Evolutionary conservation across 2,888 invertebrate genomes (phyloP).

Genomic region (Chalcosyrphus nemorum): DNA sequence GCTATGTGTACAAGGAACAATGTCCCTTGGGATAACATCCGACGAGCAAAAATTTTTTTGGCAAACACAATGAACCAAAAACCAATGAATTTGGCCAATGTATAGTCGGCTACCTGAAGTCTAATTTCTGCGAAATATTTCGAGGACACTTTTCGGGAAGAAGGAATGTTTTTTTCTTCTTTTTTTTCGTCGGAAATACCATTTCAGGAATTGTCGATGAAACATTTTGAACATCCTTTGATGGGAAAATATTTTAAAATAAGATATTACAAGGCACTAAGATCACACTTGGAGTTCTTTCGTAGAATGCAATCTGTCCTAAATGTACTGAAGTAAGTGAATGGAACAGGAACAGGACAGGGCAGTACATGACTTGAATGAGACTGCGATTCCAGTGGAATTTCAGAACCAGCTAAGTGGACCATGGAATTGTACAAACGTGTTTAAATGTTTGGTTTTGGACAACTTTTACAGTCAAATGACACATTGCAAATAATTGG

Average conservation of each 20-base stretch:
- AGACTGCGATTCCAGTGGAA: background rate
- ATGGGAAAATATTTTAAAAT: background rate
- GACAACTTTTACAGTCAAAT: background rate
- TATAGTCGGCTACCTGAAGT: background rate
- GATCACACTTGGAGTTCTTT: conserved; percentile 19
- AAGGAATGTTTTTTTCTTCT: background rate
- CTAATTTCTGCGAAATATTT: conserved; percentile 20
- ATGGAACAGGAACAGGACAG: background rate
- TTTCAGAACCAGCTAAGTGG: background rate
- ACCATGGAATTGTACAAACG: conserved; percentile 10
- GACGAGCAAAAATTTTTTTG: conserved; percentile 15
- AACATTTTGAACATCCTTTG: background rate
- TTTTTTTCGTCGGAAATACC: background rate
- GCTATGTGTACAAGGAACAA: conserved; percentile 12
- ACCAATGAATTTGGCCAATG: conserved; percentile 2
- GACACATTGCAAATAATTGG: background rate
- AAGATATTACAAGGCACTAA: conserved; percentile 24
- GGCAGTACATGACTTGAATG: background rate
- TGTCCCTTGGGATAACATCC: conserved; percentile 9
- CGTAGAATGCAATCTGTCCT: background rate
- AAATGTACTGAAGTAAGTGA: background rate
- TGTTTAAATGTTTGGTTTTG: conserved; percentile 11
- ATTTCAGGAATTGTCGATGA: background rate
- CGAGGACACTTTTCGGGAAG: conserved; percentile 19
- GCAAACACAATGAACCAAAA: conserved; percentile 9